Conservation (phyloP, 2,888 invertebrate species). For the Lampropteryx suffumata region DNA sequence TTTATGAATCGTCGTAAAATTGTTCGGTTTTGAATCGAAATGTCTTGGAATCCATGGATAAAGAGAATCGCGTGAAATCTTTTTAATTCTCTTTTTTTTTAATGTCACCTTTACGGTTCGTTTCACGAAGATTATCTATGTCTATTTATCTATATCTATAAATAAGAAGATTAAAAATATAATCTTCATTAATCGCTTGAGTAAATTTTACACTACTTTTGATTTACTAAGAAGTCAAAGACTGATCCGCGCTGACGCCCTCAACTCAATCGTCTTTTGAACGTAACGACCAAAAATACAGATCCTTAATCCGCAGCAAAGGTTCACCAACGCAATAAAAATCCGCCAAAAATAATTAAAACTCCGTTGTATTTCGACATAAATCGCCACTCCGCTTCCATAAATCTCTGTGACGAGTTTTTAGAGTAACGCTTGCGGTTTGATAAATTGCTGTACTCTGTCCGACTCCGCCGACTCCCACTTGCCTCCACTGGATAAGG, state of each 20-base stretch:
- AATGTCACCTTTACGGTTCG: too few species aligned
- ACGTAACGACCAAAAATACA: constrained; percentile 4
- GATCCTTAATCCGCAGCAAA: constrained; percentile 12
- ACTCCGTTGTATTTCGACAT: constrained; percentile 35
- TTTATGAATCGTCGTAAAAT: constrained; percentile 29
- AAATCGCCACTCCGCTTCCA: constrained; percentile 34
- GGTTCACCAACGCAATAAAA: constrained; percentile 22
- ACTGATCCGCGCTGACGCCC: too few species aligned
- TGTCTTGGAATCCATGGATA: constrained; percentile 6
- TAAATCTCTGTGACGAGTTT: constrained; percentile 56
- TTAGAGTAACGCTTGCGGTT: constrained; percentile 42
- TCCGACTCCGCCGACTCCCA: constrained; percentile 5
- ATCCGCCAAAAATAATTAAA: constrained; percentile 37
- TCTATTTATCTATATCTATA: too few species aligned
- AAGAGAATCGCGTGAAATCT: background rate
- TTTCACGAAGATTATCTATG: too few species aligned
- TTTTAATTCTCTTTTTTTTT: background rate
- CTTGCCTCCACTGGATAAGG: constrained; percentile 27
- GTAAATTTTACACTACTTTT: too few species aligned
- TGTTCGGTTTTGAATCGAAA: constrained; percentile 14
- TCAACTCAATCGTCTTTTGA: background rate
- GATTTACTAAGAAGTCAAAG: too few species aligned
- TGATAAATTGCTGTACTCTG: constrained; percentile 44
- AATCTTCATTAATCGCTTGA: too few species aligned
- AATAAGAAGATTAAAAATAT: too few species aligned